Evolutionary conservation across 2,113 vertebrate genomes (phyloP).

Genomic region (Parus major): DNA sequence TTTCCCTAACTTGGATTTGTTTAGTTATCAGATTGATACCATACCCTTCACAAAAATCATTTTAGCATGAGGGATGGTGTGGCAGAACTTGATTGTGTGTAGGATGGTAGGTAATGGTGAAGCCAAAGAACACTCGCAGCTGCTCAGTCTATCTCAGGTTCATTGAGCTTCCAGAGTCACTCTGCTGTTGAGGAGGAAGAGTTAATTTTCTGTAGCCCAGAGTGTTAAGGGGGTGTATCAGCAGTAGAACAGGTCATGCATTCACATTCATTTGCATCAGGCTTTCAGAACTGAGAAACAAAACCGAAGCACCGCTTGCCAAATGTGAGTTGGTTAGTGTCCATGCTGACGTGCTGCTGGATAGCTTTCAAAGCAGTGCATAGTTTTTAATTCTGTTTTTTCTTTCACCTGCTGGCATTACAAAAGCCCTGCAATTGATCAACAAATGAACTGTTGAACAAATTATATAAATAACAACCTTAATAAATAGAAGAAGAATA

Average conservation of each 20-base stretch:
- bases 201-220: neutral
- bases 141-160: neutral
- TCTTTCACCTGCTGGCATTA: slow-evolving; percentile 10
- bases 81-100: neutral
- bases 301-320: neutral
- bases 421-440: neutral
- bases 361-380: neutral
- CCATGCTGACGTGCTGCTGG: neutral
- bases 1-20: neutral
- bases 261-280: neutral
- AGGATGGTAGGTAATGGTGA: neutral
- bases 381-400: neutral
- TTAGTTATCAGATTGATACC: neutral
- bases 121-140: neutral
- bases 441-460: neutral
- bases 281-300: neutral
- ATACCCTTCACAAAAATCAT: neutral
- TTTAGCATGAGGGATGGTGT: neutral
- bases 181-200: neutral
- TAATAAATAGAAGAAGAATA: neutral
- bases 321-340: neutral
- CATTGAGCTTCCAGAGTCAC: neutral
- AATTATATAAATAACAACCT: neutral
- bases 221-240: neutral
- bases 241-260: neutral